Evolutionary conservation across 2,113 vertebrate genomes (phyloP).

Genomic region (Puffinus mauretanicus): DNA sequence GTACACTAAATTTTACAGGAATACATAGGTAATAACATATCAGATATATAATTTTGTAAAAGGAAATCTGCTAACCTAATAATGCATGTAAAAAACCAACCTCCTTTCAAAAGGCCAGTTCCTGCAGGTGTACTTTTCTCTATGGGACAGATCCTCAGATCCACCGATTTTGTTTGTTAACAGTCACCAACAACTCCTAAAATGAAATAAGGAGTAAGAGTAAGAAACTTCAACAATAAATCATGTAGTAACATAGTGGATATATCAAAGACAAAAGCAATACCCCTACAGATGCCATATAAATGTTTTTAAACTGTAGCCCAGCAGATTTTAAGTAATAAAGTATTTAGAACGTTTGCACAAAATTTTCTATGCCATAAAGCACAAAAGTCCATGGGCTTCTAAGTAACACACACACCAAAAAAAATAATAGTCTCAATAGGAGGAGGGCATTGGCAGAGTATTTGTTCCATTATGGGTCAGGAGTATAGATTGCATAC

Average conservation of each 20-base stretch:
- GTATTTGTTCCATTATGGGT: neutral
- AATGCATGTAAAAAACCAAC: neutral
- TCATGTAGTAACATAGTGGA: neutral
- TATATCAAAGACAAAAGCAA: neutral
- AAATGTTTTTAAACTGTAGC: neutral
- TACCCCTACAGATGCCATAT: neutral
- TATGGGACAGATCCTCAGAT: neutral
- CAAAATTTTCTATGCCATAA: neutral
- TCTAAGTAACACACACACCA: neutral
- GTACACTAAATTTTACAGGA: neutral
- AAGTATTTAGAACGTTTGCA: neutral
- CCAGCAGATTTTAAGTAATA: neutral
- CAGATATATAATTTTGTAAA: neutral
- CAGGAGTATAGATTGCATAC: neutral
- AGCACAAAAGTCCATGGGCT: neutral
- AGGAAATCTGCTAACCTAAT: neutral
- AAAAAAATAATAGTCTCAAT: neutral
- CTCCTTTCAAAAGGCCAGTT: neutral
- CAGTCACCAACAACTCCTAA: neutral
- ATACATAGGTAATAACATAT: neutral
- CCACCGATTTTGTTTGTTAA: neutral
- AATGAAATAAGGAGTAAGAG: neutral
- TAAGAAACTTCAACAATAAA: neutral
- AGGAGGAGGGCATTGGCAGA: neutral
- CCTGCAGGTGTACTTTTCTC: neutral